These are phyloP conservation scores for Clarias macrocephalus DNA, from an alignment of 2,113 vertebrate genomes.

Conservation along the genomic window DNA sequence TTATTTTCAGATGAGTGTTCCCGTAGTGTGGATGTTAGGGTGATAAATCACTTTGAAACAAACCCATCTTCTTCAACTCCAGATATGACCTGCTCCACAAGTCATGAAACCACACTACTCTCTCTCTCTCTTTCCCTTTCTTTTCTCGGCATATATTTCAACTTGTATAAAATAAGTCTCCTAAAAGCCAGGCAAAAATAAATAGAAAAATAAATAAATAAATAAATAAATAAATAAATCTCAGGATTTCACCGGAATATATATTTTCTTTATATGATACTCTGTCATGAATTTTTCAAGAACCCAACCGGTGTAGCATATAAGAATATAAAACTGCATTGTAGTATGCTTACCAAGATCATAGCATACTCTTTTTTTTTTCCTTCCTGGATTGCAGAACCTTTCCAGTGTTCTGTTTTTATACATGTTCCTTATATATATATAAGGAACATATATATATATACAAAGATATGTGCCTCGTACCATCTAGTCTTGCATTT, in stretches of 20 bases:
- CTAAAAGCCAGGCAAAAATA: neutral
- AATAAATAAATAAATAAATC: too few relatives aligned
- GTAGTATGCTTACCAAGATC: conserved; percentile 28
- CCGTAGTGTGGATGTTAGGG: conserved; percentile 34
- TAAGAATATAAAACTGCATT: conserved; percentile 24
- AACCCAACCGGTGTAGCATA: neutral
- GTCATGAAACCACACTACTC: conserved; percentile 54
- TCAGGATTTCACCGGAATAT: conserved; percentile 7
- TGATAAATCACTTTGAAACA: conserved; percentile 67
- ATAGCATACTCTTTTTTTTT: neutral
- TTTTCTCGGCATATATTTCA: neutral
- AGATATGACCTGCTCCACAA: conserved; percentile 58
- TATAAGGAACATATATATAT: too few relatives aligned
- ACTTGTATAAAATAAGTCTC: neutral
- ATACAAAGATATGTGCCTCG: too few relatives aligned
- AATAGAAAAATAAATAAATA: neutral
- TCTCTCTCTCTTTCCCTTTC: conserved; percentile 20
- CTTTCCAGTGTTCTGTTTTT: neutral
- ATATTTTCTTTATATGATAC: conserved; percentile 1
- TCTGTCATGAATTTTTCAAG: conserved; percentile 15
- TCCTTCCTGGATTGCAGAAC: neutral
- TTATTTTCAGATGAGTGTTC: conserved; percentile 43
- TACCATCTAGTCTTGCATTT: neutral
- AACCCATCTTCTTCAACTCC: conserved; percentile 58
- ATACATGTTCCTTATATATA: neutral